A percentile compares a stretch with the other conserved stretches of the same genome.
These are phyloP conservation scores for Lepus oiostolus DNA, from an alignment of 2,797 vertebrate genomes.

Conservation along the genomic window DNA sequence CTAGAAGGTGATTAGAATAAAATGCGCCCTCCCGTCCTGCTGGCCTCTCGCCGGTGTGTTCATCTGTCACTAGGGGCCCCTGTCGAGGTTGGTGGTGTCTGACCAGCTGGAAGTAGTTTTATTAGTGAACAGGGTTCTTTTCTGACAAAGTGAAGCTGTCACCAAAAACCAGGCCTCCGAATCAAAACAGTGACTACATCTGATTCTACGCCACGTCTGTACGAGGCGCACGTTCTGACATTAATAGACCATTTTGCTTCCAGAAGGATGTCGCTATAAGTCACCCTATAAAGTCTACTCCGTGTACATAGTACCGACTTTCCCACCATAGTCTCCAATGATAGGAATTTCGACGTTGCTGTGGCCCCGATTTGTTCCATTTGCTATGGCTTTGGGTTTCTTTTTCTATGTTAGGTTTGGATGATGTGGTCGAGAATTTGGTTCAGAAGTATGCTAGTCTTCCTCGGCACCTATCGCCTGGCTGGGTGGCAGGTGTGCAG, in stretches of 20 bases:
- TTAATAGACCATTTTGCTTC: conserved; percentile 80
- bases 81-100: conserved; percentile 64
- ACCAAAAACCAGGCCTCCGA: conserved; percentile 80
- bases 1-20: conserved; percentile 49
- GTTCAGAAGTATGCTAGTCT: not conserved
- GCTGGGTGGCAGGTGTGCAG: not conserved
- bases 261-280: conserved; percentile 74
- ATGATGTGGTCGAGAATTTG: conserved; percentile 17
- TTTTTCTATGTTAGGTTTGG: conserved; percentile 46
- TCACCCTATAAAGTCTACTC: not conserved
- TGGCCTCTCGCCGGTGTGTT: conserved; percentile 40
- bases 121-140: conserved; percentile 76
- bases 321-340: not conserved
- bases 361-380: not conserved
- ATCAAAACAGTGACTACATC: conserved; percentile 83
- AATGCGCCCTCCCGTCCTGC: conserved; percentile 42
- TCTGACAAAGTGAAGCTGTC: conserved; percentile 84
- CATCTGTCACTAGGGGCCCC: conserved; percentile 72
- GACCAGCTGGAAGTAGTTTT: conserved; percentile 79
- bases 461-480: not conserved
- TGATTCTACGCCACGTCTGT: conserved; percentile 80
- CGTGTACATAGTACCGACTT: not conserved
- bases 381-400: conserved; percentile 42
- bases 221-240: conserved; percentile 70
- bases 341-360: conserved; percentile 12